Percentiles rank a stretch among this genome's conserved stretches.
These are phyloP conservation scores for Ciconia boyciana DNA, from an alignment of 2,113 vertebrate genomes.

Conservation along the genomic window DNA sequence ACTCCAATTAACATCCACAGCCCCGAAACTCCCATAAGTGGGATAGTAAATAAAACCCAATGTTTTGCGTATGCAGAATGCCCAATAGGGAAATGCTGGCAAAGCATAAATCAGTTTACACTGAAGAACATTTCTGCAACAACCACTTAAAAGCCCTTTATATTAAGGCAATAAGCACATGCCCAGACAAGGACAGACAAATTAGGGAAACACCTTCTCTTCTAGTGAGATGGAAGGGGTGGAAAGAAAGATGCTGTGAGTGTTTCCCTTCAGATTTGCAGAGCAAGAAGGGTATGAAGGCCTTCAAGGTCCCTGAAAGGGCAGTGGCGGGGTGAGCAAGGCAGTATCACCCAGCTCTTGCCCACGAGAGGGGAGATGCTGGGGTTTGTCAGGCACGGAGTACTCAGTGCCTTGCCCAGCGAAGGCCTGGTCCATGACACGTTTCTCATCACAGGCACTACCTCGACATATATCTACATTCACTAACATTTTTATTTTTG, in stretches of 20 bases:
- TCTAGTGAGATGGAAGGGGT: not conserved
- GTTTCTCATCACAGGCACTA: not conserved
- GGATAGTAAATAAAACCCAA: not conserved
- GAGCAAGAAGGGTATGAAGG: not conserved
- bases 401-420: not conserved
- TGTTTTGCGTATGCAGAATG: not conserved
- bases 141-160: not conserved
- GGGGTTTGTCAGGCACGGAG: not conserved
- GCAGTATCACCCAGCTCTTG: no score
- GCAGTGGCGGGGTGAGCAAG: not conserved
- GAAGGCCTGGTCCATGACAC: accelerated
- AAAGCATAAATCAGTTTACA: not conserved
- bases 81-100: not conserved
- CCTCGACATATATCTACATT: accelerated
- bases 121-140: not conserved
- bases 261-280: not conserved
- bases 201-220: not conserved
- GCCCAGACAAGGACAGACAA: not conserved
- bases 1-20: not conserved
- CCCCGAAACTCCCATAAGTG: not conserved
- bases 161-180: not conserved
- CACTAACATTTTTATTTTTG: not conserved
- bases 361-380: not conserved
- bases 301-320: not conserved
- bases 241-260: not conserved